Base-by-base conservation (phyloP, 1,140 invertebrate species). In the Lanistes nyassanus region DNA sequence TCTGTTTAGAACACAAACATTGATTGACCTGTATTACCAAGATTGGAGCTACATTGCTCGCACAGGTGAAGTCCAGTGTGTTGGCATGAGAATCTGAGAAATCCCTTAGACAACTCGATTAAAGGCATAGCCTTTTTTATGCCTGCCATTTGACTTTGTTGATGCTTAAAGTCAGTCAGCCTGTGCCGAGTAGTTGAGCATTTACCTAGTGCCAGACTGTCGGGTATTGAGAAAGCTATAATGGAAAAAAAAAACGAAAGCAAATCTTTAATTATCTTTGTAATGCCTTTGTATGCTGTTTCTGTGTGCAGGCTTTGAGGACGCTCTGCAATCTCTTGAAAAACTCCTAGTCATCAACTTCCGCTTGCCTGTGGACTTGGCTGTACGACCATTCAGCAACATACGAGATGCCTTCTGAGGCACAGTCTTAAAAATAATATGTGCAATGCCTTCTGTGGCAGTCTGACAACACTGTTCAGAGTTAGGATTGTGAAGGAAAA, bases 1-100 rank as follows among this genome's bases (percentile, higher is more conserved):
- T 60, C 95, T 99, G 77, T 93, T 99, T 74, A 94, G 97, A 85
- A 97, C 94, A 86, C 94, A 94, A 83, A 93, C 94, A 67, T 88
- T 99, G 31, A 91, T 98, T 70, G 95, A 98, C 87, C 92, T 93
- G 70, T 96, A 95, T 90, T 99, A 99, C 89, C 93, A 95, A 55
- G 93, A 95, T 29, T 99, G 96, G 93, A 98, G 97, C 90, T 99
- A 99, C 89, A 94, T 98, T 71, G 93, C 93, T 7, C 95, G 97
- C 89, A 99, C 98, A 86, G 94, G 94, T 95, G 88, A 80, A 69
- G 42, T 47, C 42, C 5, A 47, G 9, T 9, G 42, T 6, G 19
- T 47, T 13, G 42, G 9, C 42, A 47, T 47, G 2, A 47, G 9
- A 47, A 13, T 9, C 9, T 47, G 42, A 47, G 9, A 47, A 1